Percentiles rank a stretch among this genome's conserved stretches.
phyloP scores from a whole-genome alignment of 2,797 vertebrate species.

The Rhyacichthys aspro region DNA sequence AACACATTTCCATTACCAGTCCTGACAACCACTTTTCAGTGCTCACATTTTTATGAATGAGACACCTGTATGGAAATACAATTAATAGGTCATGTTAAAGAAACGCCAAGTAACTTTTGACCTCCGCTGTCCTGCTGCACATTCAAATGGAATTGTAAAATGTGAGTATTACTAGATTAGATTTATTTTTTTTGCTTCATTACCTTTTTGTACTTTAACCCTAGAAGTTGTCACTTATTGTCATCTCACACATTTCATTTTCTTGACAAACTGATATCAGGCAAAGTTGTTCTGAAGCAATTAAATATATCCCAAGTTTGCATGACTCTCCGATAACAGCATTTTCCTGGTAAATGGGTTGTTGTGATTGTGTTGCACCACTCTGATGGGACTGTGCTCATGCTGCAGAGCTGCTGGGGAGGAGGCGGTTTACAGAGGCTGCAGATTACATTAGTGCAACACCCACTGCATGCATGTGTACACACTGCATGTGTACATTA shows the following conservation, averaged over 20 bases:
- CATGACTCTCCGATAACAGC: background rate
- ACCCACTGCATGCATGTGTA: slow-evolving; percentile 19
- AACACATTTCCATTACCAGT: slow-evolving; percentile 2
- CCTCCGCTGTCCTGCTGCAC: no score
- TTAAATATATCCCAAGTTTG: background rate
- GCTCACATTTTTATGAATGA: slow-evolving; percentile 4
- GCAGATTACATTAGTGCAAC: slow-evolving; percentile 51
- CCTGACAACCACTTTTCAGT: slow-evolving; percentile 4
- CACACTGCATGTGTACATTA: background rate
- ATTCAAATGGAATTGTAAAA: no score
- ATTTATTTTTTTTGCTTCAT: no score
- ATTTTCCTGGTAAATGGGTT: background rate
- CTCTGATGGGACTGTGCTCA: slow-evolving; percentile 13
- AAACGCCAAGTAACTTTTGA: no score
- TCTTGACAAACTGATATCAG: background rate
- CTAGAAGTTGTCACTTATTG: background rate
- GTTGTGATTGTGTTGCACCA: slow-evolving; percentile 5
- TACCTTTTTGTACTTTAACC: background rate
- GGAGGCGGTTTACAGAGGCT: slow-evolving; percentile 33
- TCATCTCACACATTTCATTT: background rate
- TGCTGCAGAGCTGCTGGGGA: slow-evolving; percentile 23
- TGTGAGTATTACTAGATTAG: no score
- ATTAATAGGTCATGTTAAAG: no score
- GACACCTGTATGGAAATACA: background rate
- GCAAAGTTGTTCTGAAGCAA: background rate